phyloP scores from a whole-genome alignment of 92 coral and sea anemone genomes.

The Montipora capitata region DNA sequence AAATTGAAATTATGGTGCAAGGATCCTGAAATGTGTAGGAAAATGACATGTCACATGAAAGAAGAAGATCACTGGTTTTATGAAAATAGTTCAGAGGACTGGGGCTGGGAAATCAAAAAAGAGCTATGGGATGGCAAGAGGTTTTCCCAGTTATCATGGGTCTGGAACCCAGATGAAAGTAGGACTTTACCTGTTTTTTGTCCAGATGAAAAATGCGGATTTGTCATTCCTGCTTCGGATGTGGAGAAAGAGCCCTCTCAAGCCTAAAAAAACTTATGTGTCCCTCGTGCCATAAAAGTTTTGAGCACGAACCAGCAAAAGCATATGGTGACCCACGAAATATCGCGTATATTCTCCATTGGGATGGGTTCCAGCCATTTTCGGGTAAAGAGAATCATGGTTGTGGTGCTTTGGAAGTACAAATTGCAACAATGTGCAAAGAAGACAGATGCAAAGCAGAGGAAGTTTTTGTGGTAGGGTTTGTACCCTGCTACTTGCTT shows the following conservation, averaged over 20 bases:
- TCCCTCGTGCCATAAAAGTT: not conserved
- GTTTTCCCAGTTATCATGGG: conserved; percentile 25
- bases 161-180: conserved; percentile 45
- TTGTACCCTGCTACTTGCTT: conserved; percentile 37
- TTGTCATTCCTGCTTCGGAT: conserved; percentile 17
- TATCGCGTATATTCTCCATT: conserved; percentile 30
- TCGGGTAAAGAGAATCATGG: no score
- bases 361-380: conserved; percentile 63
- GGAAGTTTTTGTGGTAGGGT: conserved; percentile 48
- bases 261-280: not conserved
- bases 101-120: conserved; percentile 29
- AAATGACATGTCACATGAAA: not conserved
- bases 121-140: conserved; percentile 54
- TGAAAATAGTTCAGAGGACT: conserved; percentile 27
- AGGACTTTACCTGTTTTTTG: conserved; percentile 27
- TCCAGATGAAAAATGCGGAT: not conserved
- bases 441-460: conserved; percentile 14
- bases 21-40: not conserved
- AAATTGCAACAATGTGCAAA: conserved; percentile 39
- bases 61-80: conserved; percentile 35
- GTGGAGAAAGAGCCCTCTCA: not conserved
- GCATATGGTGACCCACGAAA: conserved; percentile 42
- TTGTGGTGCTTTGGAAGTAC: conserved; percentile 46
- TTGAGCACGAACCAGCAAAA: not conserved
- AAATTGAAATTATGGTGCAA: not conserved